phyloP scores from a whole-genome alignment of 2,888 invertebrate genomes.

The Bellardia bayeri region DNA sequence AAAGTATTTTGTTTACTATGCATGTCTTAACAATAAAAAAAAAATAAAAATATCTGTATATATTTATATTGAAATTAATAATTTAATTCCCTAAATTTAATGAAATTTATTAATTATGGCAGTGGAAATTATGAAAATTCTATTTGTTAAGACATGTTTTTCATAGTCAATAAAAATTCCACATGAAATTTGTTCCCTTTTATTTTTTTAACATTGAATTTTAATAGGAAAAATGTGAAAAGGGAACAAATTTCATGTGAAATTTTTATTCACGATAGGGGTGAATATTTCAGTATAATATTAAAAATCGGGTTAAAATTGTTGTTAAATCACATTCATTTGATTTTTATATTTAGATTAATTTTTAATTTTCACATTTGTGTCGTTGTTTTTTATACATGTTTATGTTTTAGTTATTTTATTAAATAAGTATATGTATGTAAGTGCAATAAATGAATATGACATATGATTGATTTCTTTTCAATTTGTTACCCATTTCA shows the following conservation, averaged over 20 bases:
- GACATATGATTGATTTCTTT: constrained; percentile 38
- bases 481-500: constrained; percentile 26
- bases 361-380: constrained; percentile 43
- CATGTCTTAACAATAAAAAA: constrained; percentile 41
- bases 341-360: constrained; percentile 43
- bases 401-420: constrained; percentile 15
- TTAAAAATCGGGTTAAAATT: constrained; percentile 60
- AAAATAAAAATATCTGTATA: neutral
- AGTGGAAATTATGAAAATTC: constrained; percentile 62
- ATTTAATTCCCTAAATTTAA: constrained; percentile 48
- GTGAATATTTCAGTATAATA: too few relatives aligned
- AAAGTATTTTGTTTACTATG: constrained; percentile 1
- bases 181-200: too few relatives aligned
- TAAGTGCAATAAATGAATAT: constrained; percentile 60
- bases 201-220: too few relatives aligned
- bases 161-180: too few relatives aligned
- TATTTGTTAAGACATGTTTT: constrained; percentile 44
- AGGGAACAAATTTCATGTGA: too few relatives aligned
- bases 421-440: constrained; percentile 7
- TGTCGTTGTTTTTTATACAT: constrained; percentile 62
- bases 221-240: too few relatives aligned
- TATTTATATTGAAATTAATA: constrained; percentile 23
- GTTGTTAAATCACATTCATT: constrained; percentile 62
- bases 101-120: constrained; percentile 55
- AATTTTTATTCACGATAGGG: too few relatives aligned